Base-by-base conservation (phyloP, 2,113 vertebrate species). In the Glareola pratincola region DNA sequence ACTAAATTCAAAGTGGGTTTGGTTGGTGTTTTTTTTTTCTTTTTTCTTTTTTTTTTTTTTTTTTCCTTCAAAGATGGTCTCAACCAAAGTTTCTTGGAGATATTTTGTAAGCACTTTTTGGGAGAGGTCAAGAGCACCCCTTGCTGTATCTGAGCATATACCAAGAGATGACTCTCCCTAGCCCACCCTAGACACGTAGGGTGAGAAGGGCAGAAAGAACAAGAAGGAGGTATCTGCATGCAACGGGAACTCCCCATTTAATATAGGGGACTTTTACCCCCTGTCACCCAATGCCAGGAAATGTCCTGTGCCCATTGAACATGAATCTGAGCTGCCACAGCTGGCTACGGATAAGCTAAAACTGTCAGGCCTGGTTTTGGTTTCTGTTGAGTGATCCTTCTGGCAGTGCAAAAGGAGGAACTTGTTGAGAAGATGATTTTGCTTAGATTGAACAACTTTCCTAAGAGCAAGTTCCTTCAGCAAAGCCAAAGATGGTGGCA, bases 371-470 rank as follows among this genome's bases (percentile, higher is more conserved):
- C 10, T 91, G 66, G 45, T 48, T 94, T 79, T 79, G 56, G 14
- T 75, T 94, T 81, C 77, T 75, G 36, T 45, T 79, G 50, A 41
- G 45, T 79, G 77, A 73, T 59, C 8, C 22, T 85, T 73, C 50
- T 83, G 84, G 69, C 7, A 3, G 9, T 9, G 24, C 8, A 12
- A 12, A 95, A 88, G 36, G 15, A 81, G 19, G 47, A 88, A 90
- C 37, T 95, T 83, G n/a, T 74, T 90, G 57, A 91, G 66, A 85
- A 82, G 84, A 85, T 62, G 67, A 41, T 67, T 94, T 76, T 92
- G 41, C 81, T 97, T 82, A 76, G 36, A 53, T 87, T 82, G 39
- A 92, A 75, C 81, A 88, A 53, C 80, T 90, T 82, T 43, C 45
- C 57, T 69, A 57, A 92, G n/a, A 1, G 0, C 37, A 85, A 73